Evolutionary conservation across 2,797 vertebrate genomes (phyloP), one percentile per base, ranked within the genome.

Genomic region (Syncerus caffer): DNA sequence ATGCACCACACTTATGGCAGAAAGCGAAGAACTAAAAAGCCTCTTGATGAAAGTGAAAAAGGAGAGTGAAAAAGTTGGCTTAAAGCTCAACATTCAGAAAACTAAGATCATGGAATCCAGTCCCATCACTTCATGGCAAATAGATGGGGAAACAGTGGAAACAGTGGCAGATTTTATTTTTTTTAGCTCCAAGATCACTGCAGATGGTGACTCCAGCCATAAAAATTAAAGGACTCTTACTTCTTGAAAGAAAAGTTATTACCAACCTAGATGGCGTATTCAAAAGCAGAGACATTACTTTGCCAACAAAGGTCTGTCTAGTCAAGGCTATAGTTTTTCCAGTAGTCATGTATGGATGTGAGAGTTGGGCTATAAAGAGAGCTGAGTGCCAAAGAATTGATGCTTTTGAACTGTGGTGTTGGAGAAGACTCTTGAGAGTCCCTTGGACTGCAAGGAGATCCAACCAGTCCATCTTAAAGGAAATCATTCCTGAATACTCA

Each of bases 361-460:
- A 67, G 62, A 19, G n/a, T 19, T 67, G 64, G 64, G 34, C 64
- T 67, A 21, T 10, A 11, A 67, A 34, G 64, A 67, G 34, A 34
- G 17, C n/a, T 34, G n/a, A 67, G n/a, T 0, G 0, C 8, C 2
- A 4, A 34, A 67, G n/a, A 67, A 21, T 11, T 67, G 64, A 34
- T 67, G 4, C 17, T 34, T 67, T 34, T 67, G 2, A 67, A 34
- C 4, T 67, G n/a, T 3, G 17, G n/a, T 67, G 64, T 34, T 34
- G 16, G 8, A 67, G n/a, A 67, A 67, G n/a, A 67, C 9, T 34
- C n/a, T 67, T 67, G 7, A 34, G n/a, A 67, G n/a, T 67, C 17
- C n/a, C 64, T 67, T 67, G 64, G 17, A 34, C n/a, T 10, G 1
- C 64, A 67, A 67, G 17, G n/a, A 67, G n/a, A 3, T 67, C 64